Percentiles rank a stretch among this genome's conserved stretches.
Evolutionary conservation across 53 echinoderm and acorn worm genomes (phyloP).

Genomic region (Luidia sarsii): DNA sequence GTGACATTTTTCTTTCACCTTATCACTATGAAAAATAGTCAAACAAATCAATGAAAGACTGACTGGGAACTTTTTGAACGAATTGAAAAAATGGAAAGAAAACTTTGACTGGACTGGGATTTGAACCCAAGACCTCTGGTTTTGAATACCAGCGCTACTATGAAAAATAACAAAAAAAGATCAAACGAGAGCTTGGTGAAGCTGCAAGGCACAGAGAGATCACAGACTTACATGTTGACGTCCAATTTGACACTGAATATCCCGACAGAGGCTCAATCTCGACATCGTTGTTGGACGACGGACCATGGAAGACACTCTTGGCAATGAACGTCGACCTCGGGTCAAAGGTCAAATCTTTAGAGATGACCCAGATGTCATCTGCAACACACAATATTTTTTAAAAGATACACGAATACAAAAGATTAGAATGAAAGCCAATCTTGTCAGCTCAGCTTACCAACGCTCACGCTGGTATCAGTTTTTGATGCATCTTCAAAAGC

Average conservation of each 20-base stretch:
- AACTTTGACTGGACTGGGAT: too few relatives aligned
- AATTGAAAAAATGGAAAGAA: too few relatives aligned
- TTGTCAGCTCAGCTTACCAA: neutral
- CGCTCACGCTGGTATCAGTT: neutral
- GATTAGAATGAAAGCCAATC: neutral
- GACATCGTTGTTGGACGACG: slow-evolving; percentile 78
- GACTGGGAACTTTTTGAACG: too few relatives aligned
- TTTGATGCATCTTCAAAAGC: too few relatives aligned
- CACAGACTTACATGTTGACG: slow-evolving; percentile 62
- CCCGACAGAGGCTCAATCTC: slow-evolving; percentile 89
- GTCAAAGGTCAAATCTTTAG: slow-evolving; percentile 81
- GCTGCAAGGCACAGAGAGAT: neutral
- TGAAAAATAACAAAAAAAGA: too few relatives aligned
- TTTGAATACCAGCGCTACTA: too few relatives aligned
- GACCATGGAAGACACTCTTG: slow-evolving; percentile 90
- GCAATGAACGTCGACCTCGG: slow-evolving; percentile 74
- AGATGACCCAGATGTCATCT: slow-evolving; percentile 97
- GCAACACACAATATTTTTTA: neutral
- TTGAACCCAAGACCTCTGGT: too few relatives aligned
- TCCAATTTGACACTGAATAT: slow-evolving; percentile 95
- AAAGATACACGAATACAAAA: neutral
- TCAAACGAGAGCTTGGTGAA: neutral
- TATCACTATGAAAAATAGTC: too few relatives aligned
- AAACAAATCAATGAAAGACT: too few relatives aligned
- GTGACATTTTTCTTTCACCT: too few relatives aligned